These are phyloP conservation scores for Cartodere bifasciata DNA, from an alignment of 2,888 invertebrate genomes.

Conservation along the genomic window DNA sequence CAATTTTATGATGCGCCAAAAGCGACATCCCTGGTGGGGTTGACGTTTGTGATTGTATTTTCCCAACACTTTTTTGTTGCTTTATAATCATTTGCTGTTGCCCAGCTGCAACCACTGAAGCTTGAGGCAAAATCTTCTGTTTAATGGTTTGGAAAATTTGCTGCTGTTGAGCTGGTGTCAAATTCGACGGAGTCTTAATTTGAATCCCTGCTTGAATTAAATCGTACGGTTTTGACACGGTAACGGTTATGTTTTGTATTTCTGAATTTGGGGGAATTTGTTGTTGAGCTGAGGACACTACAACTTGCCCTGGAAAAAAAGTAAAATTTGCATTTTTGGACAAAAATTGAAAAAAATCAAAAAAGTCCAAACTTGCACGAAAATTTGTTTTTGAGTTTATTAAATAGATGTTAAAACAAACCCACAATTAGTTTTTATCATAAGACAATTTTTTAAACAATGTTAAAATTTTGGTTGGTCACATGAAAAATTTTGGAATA, in stretches of 20 bases:
- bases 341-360: too few relatives aligned
- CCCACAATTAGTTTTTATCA: too few relatives aligned
- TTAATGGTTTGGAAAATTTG: conserved; percentile 36
- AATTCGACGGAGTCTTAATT: conserved; percentile 24
- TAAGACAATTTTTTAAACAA: too few relatives aligned
- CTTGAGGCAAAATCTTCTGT: conserved; percentile 31
- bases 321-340: too few relatives aligned
- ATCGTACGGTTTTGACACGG: conserved; percentile 17
- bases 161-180: conserved; percentile 35
- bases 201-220: conserved; percentile 23
- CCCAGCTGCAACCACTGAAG: conserved; percentile 26
- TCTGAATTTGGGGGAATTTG: conserved; percentile 12
- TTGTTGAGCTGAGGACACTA: conserved; percentile 5
- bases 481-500: too few relatives aligned
- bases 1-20: conserved; percentile 19
- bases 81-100: conserved; percentile 36
- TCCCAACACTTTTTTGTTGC: conserved; percentile 37
- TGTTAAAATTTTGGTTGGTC: too few relatives aligned
- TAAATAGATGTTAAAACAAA: too few relatives aligned
- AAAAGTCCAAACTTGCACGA: too few relatives aligned
- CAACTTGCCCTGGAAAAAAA: conserved; percentile 9
- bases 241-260: conserved; percentile 19
- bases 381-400: too few relatives aligned
- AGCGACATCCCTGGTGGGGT: conserved; percentile 12
- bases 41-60: conserved; percentile 18